Evolutionary conservation across 2,797 vertebrate genomes (phyloP).

Genomic region (Tapera naevia): DNA sequence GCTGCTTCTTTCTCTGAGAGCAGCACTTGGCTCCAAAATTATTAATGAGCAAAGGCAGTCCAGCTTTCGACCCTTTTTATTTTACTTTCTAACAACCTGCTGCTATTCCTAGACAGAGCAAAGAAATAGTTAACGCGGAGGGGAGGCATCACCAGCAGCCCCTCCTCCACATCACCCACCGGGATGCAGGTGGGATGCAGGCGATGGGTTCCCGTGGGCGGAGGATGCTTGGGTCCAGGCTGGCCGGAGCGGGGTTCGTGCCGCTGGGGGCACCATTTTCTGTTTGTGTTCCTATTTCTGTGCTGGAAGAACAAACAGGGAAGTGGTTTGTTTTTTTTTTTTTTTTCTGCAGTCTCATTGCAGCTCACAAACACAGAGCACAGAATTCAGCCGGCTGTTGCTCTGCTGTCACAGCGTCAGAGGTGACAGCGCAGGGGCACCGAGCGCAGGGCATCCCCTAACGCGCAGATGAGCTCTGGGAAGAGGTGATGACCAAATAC

Average conservation of each 20-base stretch:
- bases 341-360: constrained; percentile 66
- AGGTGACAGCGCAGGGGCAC: constrained; percentile 23
- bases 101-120: constrained; percentile 27
- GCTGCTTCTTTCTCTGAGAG: not conserved
- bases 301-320: constrained; percentile 66
- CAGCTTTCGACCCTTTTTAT: not conserved
- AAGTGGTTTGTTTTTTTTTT: constrained; percentile 39
- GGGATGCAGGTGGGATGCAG: not conserved
- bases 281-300: constrained; percentile 55
- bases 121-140: not conserved
- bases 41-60: not conserved
- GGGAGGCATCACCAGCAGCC: not conserved
- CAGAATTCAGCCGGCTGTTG: constrained; percentile 41
- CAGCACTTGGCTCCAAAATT: not conserved
- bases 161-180: not conserved
- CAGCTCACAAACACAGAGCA: constrained; percentile 60
- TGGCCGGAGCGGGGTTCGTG: constrained; percentile 1
- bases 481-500: constrained; percentile 15
- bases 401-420: constrained; percentile 22
- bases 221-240: not conserved
- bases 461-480: not conserved
- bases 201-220: not conserved
- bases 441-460: not conserved
- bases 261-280: constrained; percentile 61
- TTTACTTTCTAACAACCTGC: constrained; percentile 31